These are phyloP conservation scores for Callaeas wilsoni DNA, from an alignment of 2,113 vertebrate species.

Conservation along the genomic window DNA sequence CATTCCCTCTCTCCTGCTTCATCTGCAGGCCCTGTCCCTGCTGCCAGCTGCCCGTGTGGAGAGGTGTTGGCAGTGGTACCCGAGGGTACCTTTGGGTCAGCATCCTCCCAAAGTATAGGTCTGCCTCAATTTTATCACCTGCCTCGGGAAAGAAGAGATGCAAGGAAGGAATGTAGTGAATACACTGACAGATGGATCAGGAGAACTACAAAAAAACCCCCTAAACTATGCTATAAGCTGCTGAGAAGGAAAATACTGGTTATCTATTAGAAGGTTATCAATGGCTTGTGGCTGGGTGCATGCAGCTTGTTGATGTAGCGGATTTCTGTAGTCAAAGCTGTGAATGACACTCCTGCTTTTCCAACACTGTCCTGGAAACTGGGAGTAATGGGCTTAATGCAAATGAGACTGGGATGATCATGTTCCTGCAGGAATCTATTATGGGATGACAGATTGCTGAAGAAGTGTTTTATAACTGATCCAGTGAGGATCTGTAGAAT, in stretches of 20 bases:
- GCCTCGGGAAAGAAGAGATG: not conserved
- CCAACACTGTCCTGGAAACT: not conserved
- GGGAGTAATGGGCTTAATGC: not conserved
- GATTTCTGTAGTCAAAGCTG: not conserved
- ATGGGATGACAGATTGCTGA: not conserved
- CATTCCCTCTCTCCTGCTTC: not conserved
- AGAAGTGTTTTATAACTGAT: not conserved
- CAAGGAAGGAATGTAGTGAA: not conserved
- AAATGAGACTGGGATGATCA: not conserved
- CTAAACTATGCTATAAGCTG: not conserved
- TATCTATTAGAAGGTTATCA: not conserved
- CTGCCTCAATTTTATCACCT: not conserved
- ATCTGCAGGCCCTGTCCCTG: not conserved
- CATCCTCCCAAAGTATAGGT: not conserved
- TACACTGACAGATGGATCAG: not conserved
- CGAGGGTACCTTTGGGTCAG: not conserved
- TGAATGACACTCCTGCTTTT: not conserved
- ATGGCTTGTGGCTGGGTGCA: not conserved
- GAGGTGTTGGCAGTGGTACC: not conserved
- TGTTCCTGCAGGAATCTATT: not conserved
- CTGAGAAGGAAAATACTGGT: not conserved
- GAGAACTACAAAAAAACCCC: fast-evolving
- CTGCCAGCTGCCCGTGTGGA: not conserved
- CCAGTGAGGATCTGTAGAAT: not conserved
- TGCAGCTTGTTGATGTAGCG: not conserved